Evolutionary conservation across 1,140 invertebrate species (phyloP), one percentile per base, ranked within the genome.

Genomic region (Drosophila pachea): DNA sequence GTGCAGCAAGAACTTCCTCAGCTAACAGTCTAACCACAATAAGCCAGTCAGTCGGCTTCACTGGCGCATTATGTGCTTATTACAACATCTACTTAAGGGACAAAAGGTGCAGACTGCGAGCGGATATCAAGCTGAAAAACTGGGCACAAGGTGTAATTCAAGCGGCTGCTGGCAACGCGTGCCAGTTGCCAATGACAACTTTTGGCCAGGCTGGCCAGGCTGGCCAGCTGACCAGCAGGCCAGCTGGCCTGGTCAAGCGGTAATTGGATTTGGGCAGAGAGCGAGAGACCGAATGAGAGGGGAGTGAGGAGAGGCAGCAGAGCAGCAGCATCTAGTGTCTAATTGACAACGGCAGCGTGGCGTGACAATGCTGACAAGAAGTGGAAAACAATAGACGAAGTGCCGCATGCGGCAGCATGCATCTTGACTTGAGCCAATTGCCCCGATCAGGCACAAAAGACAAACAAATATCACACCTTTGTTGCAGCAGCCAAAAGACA

Each of bases 401-500:
- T 22, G 22, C 22, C 22, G 22, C 22, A 22, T 22, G 22, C 22
- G 9, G 16, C 49, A 63, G 49, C 14, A 73, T 68, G 73, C 86
- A 88, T 88, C 86, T 88, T 88, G 87, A 84, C 78, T 88, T 76
- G 74, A 81, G 87, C 76, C 86, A 88, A 88, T 88, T 88, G 86
- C 81, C 82, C 69, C 65, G 83, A 86, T 83, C 78, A 66, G 68
- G 59, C 59, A 86, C 82, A 83, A 88, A 79, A 76, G 75, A 76
- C 69, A 87, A 86, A 88, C 81, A 88, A 88, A 88, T 87, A 88
- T 88, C 86, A 86, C 86, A 88, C 86, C 81, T 88, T 88, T 86
- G 81, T 86, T 86, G 40, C 12, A 43, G n/a, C 77, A 63, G 67
- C 22, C 43, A 7, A 32, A 5, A 36, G 29, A 42, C 55, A 70